Base-by-base conservation (phyloP, 2,888 invertebrate genomes). In the Eilema caniola region DNA sequence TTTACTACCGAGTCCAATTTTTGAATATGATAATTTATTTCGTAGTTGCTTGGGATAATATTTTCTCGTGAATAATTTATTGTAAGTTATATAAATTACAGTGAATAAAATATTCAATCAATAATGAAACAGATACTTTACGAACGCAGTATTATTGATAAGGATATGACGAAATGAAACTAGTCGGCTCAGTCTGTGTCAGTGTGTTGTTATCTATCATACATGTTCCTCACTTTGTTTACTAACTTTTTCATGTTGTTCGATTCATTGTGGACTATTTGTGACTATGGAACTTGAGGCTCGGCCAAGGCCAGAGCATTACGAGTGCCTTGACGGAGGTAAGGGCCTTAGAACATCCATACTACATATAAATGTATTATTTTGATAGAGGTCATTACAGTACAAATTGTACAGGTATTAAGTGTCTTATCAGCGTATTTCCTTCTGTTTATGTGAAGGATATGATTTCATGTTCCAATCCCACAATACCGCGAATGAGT, bases 251-350 rank as follows among this genome's bases (percentile, higher is more conserved):
- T 66, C 66, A 63, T 77, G 64, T 67, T 63, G 23, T 65, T 62
- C 20, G 23, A 11, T 5, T 65, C 25, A 47, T 47, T 71, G 66
- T 53, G 20, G 60, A 60, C 41, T 62, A 20, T 56, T 24, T 14
- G 68, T 70, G 70, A 74, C 16, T 67, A 87, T 87, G 87, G 74
- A 75, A 59, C 74, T 77, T 33, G 64, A 79, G 66, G 74, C 75
- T 37, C 70, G 70, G 16, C 69, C 72, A 16, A 69, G 74, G 25
- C 77, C 77, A 47, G 66, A 66, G 23, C 82, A 81, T 16, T 90
- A 89, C 65, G 88, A 89, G 75, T 82, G 81, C 70, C 82, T 89
- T 14, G 79, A 72, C 37, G 68, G 64, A 78, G 83, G 86, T 86
- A 73, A 37, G 81, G n/a, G 1, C 5, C 16, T 56, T 31, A 23